A percentile compares a stretch with the other conserved stretches of the same genome.
These are phyloP conservation scores for Corticium candelabrum DNA, from an alignment of 37 sponge, comb jelly and placozoan species.

Conservation along the genomic window DNA sequence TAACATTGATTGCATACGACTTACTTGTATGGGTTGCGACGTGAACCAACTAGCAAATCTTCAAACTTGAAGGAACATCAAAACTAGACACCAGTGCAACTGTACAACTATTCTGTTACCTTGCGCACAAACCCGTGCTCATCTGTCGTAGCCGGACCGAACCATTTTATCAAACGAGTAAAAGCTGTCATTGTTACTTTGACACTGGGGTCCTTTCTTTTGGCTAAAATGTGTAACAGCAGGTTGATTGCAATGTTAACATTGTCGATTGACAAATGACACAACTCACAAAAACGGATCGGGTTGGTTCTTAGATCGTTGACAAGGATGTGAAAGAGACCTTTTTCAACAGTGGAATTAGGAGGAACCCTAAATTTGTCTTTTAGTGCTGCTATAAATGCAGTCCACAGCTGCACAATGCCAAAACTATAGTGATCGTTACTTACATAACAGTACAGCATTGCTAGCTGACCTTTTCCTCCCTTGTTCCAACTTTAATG, in stretches of 20 bases:
- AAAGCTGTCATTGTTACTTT: not conserved
- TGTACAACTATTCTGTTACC: not conserved
- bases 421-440: not conserved
- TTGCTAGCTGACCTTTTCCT: not conserved
- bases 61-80: too few relatives aligned
- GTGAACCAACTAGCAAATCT: too few relatives aligned
- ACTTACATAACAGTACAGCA: not conserved
- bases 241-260: too few relatives aligned
- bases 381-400: not conserved
- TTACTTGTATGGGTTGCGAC: too few relatives aligned
- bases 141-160: not conserved
- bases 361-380: not conserved
- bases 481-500: not conserved
- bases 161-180: not conserved
- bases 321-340: not conserved
- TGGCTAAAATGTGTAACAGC: too few relatives aligned
- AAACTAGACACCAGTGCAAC: not conserved
- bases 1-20: too few relatives aligned
- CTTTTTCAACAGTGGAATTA: not conserved
- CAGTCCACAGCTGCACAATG: not conserved
- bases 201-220: not conserved
- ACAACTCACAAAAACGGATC: too few relatives aligned
- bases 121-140: not conserved
- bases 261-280: too few relatives aligned
- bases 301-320: not conserved